Evolutionary conservation across 1,140 invertebrate genomes (phyloP), one percentile per base, ranked within the genome.

Genomic region (Apis cerana): DNA sequence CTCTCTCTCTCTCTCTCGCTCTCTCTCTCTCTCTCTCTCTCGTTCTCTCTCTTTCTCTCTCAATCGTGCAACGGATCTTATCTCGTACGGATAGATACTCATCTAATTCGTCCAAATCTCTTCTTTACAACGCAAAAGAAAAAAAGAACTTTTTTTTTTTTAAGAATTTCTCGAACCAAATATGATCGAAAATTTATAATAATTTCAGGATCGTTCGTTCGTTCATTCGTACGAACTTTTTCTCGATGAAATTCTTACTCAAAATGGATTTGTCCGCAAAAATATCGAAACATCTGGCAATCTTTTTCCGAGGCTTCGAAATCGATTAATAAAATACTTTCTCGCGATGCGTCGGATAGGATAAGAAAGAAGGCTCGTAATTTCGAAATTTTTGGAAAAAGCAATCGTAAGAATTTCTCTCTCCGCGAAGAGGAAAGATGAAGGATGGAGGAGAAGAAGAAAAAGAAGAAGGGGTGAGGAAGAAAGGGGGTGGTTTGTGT

Each of bases 291-390:
- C 0, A 69, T 58, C 48, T 48, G 0, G 15, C 54, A 21, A 27
- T 33, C 21, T 7, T 13, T 21, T 12, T 23, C 21, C 80, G 65
- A 54, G 52, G 58, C 33, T 43, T 43, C 33, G 33, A 43, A 70
- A 64, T 78, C 75, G 75, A 33, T 77, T 71, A 65, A 69, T 50
- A 78, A 83, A 78, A 78, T 71, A 71, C 52, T 71, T 83, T 83
- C 75, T 77, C 50, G 58, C 58, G 27, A 15, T 10, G 70, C 21
- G 52, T 65, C 11, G 4, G 61, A 10, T 68, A 67, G 3, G 33
- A 33, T 33, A 76, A 23, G 1, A 76, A 76, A 8, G 43, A 19
- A 76, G 64, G 64, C n/a, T 43, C 62, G 43, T 54, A 70, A 43
- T 54, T 54, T 15, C 48, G 74, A 54, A 68, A 81, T 54, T 75